These are phyloP conservation scores for Liasis olivaceus DNA, from an alignment of 2,797 vertebrate species.

Conservation along the genomic window DNA sequence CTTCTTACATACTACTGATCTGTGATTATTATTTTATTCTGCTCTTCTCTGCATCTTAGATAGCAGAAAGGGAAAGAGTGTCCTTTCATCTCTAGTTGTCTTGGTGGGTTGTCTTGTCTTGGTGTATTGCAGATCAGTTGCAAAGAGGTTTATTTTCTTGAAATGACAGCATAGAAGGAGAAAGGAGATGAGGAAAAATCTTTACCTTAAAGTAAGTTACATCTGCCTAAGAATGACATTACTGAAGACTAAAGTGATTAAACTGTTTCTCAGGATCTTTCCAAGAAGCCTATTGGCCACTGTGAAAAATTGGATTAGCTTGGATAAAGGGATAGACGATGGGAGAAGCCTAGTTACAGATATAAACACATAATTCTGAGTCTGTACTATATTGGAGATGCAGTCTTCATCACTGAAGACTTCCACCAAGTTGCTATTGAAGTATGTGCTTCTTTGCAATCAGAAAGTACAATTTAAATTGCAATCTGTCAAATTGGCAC, in stretches of 20 bases:
- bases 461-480: background rate
- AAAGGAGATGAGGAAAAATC: background rate
- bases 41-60: background rate
- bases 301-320: background rate
- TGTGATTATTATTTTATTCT: too few relatives aligned
- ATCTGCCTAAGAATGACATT: background rate
- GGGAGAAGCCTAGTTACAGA: background rate
- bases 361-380: background rate
- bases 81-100: background rate
- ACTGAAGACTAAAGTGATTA: background rate
- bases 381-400: background rate
- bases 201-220: background rate
- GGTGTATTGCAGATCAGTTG: background rate
- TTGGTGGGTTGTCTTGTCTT: background rate
- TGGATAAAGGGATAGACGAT: background rate
- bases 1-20: too few relatives aligned
- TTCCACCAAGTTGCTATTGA: background rate
- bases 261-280: background rate
- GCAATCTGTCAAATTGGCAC: background rate
- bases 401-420: too few relatives aligned
- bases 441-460: background rate
- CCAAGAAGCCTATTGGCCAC: background rate
- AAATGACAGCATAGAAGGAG: background rate
- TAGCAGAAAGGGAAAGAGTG: too few relatives aligned
- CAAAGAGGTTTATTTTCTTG: background rate